Evolutionary conservation across 1,140 invertebrate species (phyloP), one percentile per base, ranked within the genome.

Genomic region (Atta colombica): DNA sequence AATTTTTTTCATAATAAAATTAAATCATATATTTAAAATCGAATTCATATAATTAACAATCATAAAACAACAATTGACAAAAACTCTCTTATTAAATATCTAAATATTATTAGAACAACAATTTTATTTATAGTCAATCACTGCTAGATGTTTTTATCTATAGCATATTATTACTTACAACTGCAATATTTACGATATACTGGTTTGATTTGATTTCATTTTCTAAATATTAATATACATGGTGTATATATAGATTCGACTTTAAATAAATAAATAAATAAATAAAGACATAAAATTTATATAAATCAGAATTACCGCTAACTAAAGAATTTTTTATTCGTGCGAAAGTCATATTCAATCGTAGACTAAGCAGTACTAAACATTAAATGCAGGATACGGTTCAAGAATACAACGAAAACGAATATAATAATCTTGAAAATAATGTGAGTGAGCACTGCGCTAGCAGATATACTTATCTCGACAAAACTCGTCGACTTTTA

Each of bases 381-480:
- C 45, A 6, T 78, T 31, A 80, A 68, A 35, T 31, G 6, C 28
- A 10, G 3, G 6, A 78, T 60, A 77, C 5, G n/a, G 18, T 35
- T 18, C 12, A 77, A 61, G 25, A 18, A 5, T 55, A 18, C 72
- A 12, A 61, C 25, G 28, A 82, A 28, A 28, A 55, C 6, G 39
- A 75, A 39, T 58, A 58, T 28, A 58, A 77, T 85, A 77, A 85
- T 63, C 39, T 86, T 12, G 51, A 61, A 63, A 31, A 35, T 53
- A 55, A 71, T 63, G 12, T 45, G 45, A 69, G 16, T 55, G 31
- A 61, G 16, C 61, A 18, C 53, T 21, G 45, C 25, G n/a, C 12
- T 8, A 53, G 6, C 39, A n/a, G 65, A 85, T 85, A 88, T 25
- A 89, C 66, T 68, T 61, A 80, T 88, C 81, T 39, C 75, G 3